Conservation (phyloP, 2,888 invertebrate genomes). For the Molorchus minor region DNA sequence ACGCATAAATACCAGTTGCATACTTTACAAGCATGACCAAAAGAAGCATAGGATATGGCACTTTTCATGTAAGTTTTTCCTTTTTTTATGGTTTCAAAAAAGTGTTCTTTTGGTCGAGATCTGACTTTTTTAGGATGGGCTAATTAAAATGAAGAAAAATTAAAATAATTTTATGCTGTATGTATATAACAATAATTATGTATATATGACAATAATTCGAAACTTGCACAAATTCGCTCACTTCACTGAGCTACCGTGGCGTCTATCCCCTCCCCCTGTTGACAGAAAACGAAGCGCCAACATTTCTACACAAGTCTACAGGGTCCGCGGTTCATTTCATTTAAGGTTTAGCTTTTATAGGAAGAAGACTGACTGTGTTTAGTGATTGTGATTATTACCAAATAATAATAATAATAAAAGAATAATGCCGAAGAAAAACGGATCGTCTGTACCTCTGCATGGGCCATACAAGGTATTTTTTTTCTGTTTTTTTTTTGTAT, state of each 20-base stretch:
- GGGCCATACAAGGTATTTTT: constrained; percentile 54
- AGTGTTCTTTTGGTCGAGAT: too few relatives aligned
- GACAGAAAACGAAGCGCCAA: constrained; percentile 2
- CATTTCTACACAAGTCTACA: constrained; percentile 13
- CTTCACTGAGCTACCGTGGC: constrained; percentile 1
- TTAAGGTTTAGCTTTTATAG: constrained; percentile 33
- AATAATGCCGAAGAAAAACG: constrained; percentile 51
- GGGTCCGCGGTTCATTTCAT: constrained; percentile 29
- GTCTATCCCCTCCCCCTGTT: neutral
- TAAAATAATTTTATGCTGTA: too few relatives aligned
- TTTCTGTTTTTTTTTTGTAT: constrained; percentile 18
- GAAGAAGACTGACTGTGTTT: constrained; percentile 35
- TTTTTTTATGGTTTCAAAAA: too few relatives aligned
- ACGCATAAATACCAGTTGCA: too few relatives aligned
- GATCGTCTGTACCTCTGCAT: constrained; percentile 47
- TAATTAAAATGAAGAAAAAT: too few relatives aligned
- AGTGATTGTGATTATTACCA: constrained; percentile 38
- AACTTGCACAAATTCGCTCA: constrained; percentile 10
- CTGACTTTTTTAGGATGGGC: too few relatives aligned
- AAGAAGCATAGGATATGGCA: too few relatives aligned
- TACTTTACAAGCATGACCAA: too few relatives aligned
- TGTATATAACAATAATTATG: constrained; percentile 8
- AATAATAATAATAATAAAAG: constrained; percentile 38
- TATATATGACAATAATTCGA: neutral
- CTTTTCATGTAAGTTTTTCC: too few relatives aligned